Base-by-base conservation (phyloP, 2,888 invertebrate genomes). In the Ypsolopha scabrella region DNA sequence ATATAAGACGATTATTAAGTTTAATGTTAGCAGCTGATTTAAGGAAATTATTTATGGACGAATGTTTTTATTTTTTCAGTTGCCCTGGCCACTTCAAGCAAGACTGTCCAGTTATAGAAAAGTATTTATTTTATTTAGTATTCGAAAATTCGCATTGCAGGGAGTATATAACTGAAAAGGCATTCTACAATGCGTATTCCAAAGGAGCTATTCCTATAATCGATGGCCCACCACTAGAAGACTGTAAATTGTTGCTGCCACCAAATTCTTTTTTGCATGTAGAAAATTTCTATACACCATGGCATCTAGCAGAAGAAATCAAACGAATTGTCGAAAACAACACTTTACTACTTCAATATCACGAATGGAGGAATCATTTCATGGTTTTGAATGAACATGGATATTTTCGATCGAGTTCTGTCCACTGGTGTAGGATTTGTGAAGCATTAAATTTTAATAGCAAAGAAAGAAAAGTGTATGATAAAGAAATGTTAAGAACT, bases 131-230 rank as follows among this genome's bases (percentile, higher is more conserved):
- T 67, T 92, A 92, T 61, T 68, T 93, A 43, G 88, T 91, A 0
- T 89, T 93, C 57, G 93, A 93, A 69, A 93, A 92, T 63, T 88
- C 90, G 0, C 88, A 89, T 58, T 93, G 93, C 62, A 78, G 80
- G 6, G 90, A 92, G 63, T 93, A 93, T 60, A 70, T 93, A 46
- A 92, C 92, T 0, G 93, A 93, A 63, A 93, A 93, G 66, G 65
- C 88, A 0, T 93, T 90, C 73, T 89, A 91, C 82, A 87, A 92
- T 58, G 90, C 89, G 0, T 91, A 88, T 59, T 62, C 72, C 1
- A 91, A 90, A 67, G 86, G 87, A 11, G 80, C 90, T 0, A 87
- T 92, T 36, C 92, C 92, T 0, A 72, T 92, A 3, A 89, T 92
- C 41, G 88, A 91, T 87, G 93, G 92, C 0, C 81, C 90, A 2